Percentiles rank a stretch among this genome's conserved stretches.
Evolutionary conservation across 2,888 invertebrate species (phyloP).

Genomic region (Cyrtodaria siliqua): DNA sequence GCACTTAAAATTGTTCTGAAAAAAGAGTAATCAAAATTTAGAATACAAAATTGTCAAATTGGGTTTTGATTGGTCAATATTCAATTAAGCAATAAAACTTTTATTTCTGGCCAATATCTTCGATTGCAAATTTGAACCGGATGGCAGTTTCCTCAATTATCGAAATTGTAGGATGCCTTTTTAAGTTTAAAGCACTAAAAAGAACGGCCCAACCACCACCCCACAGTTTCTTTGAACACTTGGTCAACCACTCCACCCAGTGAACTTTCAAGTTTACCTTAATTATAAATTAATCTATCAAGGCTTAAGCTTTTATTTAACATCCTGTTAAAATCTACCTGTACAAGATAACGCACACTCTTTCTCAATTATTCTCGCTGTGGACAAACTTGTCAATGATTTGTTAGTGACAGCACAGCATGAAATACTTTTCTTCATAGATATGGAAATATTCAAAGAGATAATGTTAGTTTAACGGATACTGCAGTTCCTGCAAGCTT

Average conservation of each 20-base stretch:
- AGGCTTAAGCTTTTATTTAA: slow-evolving; percentile 19
- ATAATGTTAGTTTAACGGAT: too few relatives aligned
- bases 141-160: too few relatives aligned
- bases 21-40: slow-evolving; percentile 15
- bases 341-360: slow-evolving; percentile 46
- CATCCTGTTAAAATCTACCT: slow-evolving; percentile 18
- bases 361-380: slow-evolving; percentile 29
- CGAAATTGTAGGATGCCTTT: too few relatives aligned
- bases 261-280: slow-evolving; percentile 13
- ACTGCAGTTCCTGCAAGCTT: too few relatives aligned
- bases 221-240: too few relatives aligned
- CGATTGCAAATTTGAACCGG: too few relatives aligned
- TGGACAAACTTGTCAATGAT: slow-evolving; percentile 32
- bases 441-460: slow-evolving; percentile 21
- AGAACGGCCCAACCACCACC: too few relatives aligned
- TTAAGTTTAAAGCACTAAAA: too few relatives aligned
- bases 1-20: slow-evolving; percentile 11
- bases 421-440: slow-evolving; percentile 19
- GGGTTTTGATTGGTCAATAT: slow-evolving; percentile 4
- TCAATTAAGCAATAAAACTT: slow-evolving; percentile 4
- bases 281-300: slow-evolving; percentile 34
- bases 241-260: too few relatives aligned
- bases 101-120: too few relatives aligned
- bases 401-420: slow-evolving; percentile 2
- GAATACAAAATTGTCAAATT: slow-evolving; percentile 10